Conservation (phyloP, 2,797 vertebrate genomes). For the Bovichtus diacanthus region DNA sequence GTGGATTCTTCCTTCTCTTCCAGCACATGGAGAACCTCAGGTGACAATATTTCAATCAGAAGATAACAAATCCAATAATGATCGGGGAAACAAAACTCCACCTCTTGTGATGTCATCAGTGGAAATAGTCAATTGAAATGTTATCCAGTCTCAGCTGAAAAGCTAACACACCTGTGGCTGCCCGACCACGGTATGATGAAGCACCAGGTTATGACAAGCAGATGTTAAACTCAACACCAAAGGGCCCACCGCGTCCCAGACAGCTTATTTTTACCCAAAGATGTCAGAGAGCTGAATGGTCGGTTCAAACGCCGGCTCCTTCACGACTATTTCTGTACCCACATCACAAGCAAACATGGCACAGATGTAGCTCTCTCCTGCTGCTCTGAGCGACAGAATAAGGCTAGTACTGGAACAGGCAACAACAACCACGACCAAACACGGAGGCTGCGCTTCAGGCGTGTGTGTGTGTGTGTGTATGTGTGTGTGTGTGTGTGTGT, state of each 20-base stretch:
- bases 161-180: constrained; percentile 37
- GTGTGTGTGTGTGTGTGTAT: constrained; percentile 20
- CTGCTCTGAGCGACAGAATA: constrained; percentile 82
- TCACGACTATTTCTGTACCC: constrained; percentile 71
- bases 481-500: constrained; percentile 10
- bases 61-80: background rate
- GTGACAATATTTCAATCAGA: background rate
- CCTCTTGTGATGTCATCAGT: background rate
- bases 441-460: constrained; percentile 58
- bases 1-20: background rate
- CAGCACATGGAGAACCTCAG: background rate
- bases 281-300: constrained; percentile 69
- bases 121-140: background rate
- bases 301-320: constrained; percentile 64
- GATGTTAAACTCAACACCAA: constrained; percentile 52
- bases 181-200: background rate
- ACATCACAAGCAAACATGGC: constrained; percentile 65
- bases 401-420: constrained; percentile 72
- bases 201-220: constrained; percentile 40
- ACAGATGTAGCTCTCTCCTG: constrained; percentile 73
- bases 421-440: constrained; percentile 65
- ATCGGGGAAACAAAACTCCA: background rate
- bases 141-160: background rate
- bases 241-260: constrained; percentile 33
- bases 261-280: constrained; percentile 59